Conservation (phyloP, 2,888 invertebrate species). For the Eupithecia subfuscata region DNA sequence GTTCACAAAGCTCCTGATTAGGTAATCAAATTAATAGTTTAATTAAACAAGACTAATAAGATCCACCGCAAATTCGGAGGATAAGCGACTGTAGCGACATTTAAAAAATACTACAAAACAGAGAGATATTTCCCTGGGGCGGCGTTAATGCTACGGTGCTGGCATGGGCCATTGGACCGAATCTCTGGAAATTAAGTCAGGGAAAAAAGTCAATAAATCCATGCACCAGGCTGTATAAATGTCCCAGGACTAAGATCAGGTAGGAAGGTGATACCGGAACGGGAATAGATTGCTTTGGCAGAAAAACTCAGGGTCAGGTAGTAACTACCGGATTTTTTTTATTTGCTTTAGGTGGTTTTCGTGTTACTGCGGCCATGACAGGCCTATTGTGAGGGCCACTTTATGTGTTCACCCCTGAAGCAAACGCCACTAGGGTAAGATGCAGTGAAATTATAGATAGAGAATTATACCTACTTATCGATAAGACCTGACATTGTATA, state of each 20-base stretch:
- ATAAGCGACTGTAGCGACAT: conserved; percentile 59
- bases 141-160: conserved; percentile 79
- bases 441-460: neutral
- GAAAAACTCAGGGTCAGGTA: conserved; percentile 5
- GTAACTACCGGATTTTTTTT: neutral
- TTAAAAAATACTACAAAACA: conserved; percentile 74
- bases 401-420: neutral
- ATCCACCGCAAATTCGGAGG: conserved; percentile 44
- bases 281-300: neutral
- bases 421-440: neutral
- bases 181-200: conserved; percentile 81
- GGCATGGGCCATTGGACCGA: conserved; percentile 79
- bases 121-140: conserved; percentile 79
- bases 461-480: neutral
- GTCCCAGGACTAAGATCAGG: conserved; percentile 58
- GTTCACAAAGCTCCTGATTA: conserved; percentile 34
- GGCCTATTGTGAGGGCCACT: neutral
- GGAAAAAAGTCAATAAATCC: conserved; percentile 81
- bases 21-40: conserved; percentile 46
- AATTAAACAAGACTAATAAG: conserved; percentile 47
- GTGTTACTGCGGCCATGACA: neutral
- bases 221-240: conserved; percentile 71
- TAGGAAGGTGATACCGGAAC: conserved; percentile 27
- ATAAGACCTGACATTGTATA: neutral
- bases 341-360: neutral